These are phyloP conservation scores for Chrysolina haemoptera DNA, from an alignment of 2,888 invertebrate genomes.

Conservation along the genomic window DNA sequence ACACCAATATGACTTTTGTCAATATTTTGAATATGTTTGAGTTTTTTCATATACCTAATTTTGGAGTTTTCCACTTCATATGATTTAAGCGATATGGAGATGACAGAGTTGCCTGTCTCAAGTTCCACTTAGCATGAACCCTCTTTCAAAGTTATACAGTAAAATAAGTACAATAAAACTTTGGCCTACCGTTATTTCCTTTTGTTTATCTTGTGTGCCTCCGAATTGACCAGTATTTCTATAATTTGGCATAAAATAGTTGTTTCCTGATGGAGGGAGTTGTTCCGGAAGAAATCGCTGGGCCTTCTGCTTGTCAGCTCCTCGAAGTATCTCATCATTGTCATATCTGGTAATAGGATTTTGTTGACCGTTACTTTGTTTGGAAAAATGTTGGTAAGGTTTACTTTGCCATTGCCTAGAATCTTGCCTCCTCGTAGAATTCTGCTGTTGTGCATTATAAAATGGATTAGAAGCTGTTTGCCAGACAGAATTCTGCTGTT, in stretches of 20 bases:
- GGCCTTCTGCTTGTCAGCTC: neutral
- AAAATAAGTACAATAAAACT: neutral
- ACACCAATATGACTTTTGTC: too few species aligned
- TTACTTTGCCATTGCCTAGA: slow-evolving; percentile 13
- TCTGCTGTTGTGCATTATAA: neutral
- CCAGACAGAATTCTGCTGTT: neutral
- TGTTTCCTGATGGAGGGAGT: slow-evolving; percentile 3
- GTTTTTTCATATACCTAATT: too few species aligned
- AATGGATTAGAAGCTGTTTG: neutral
- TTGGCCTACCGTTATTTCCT: neutral
- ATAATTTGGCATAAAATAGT: slow-evolving; percentile 45
- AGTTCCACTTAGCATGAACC: too few species aligned
- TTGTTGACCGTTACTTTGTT: neutral
- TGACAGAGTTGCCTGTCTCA: too few species aligned
- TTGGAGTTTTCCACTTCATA: too few species aligned
- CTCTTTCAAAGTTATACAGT: too few species aligned
- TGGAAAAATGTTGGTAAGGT: neutral
- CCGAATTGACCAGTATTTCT: slow-evolving; percentile 7
- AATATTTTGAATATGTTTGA: too few species aligned
- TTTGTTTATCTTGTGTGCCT: slow-evolving; percentile 6
- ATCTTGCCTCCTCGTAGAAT: neutral
- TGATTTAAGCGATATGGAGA: too few species aligned
- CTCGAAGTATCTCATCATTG: neutral
- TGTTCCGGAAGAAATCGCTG: slow-evolving; percentile 19
- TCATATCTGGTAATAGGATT: neutral